Base-by-base conservation (phyloP, 2,113 vertebrate species). In the Pogona vitticeps region DNA sequence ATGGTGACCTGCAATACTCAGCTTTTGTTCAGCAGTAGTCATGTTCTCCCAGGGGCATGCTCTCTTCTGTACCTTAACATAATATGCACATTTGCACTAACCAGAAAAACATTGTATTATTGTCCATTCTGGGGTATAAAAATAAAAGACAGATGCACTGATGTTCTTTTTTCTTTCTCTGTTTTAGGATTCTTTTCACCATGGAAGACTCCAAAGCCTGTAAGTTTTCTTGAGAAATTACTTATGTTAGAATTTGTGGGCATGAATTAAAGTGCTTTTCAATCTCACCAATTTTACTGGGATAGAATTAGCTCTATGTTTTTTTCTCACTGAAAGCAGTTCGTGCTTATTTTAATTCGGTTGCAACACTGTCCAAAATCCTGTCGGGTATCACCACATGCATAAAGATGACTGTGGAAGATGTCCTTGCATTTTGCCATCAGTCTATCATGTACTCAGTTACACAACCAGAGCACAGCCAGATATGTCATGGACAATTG, bases 191-290 rank as follows among this genome's bases (percentile, higher is more conserved):
- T 99, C 97, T 99, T 98, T 98, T 99, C 98, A 96, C 98, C 98
- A 91, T 99, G 98, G 98, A 99, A 99, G 98, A 98, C 96, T 97
- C 96, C 98, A 95, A 99, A 98, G 95, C 98, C 99, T 97, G 98
- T 99, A 99, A 99, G 97, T 97, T 96, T 70, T 85, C 91, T 95
- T 95, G 94, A 68, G 92, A 92, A 94, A 84, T 65, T 91, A 70
- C 87, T 89, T 68, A 38, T 33, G 38, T 77, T 83, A 88, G 65
- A 80, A 83, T 88, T 18, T 28, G 36, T 40, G 28, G 33, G 1
- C 15, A 42, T 79, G 65, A 36, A 46, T 1, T 28, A 17, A 72
- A 72, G 6, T 15, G 52, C 36, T 84, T 84, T 65, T 76, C 40
- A 52, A 12, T 13, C 14, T 31, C 8, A 28, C 33, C 9, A 1